Conservation (phyloP, 2,797 vertebrate genomes). For the Muscicapa striata region DNA sequence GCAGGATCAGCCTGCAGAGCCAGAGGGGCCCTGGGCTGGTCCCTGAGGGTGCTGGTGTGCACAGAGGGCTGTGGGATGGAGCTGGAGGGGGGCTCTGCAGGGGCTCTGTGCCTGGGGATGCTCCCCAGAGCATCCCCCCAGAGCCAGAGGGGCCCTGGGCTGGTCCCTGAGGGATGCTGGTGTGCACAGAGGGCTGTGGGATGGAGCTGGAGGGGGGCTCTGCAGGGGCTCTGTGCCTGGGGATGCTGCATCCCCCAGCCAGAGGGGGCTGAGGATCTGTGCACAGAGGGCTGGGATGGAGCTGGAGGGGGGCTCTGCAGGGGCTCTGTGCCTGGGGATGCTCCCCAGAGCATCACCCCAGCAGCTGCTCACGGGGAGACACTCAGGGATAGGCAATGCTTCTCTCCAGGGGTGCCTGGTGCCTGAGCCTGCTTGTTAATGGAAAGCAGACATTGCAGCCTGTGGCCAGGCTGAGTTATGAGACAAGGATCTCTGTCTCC, state of each 20-base stretch:
- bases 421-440: background rate
- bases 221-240: too few relatives aligned
- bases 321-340: too few relatives aligned
- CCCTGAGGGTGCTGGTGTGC: background rate
- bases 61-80: background rate
- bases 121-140: too few relatives aligned
- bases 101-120: too few relatives aligned
- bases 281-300: background rate
- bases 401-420: background rate
- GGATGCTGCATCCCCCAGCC: too few relatives aligned
- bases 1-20: background rate
- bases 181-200: too few relatives aligned
- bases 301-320: background rate
- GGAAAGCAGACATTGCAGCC: background rate
- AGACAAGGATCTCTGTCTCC: background rate
- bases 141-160: too few relatives aligned
- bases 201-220: too few relatives aligned
- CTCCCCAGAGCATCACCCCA: too few relatives aligned
- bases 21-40: accelerated
- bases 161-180: too few relatives aligned
- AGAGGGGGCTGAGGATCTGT: too few relatives aligned
- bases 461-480: background rate
- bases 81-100: background rate
- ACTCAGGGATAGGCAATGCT: accelerated
- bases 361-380: accelerated